phyloP scores from a whole-genome alignment of 2,797 vertebrate genomes.

The Fistularia tabacaria region DNA sequence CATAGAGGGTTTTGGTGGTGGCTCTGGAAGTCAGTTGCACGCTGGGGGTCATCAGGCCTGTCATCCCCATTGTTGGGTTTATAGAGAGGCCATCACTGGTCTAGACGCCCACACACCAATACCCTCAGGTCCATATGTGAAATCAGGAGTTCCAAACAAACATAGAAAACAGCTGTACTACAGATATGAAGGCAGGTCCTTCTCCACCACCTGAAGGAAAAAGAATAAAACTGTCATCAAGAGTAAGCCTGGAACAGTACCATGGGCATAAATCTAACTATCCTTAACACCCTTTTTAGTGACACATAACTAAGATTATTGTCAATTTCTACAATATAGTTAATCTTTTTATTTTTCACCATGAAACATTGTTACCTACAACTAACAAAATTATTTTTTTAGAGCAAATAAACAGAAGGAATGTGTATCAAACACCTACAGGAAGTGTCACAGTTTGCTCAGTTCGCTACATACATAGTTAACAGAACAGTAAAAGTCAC shows the following conservation, averaged over 20 bases:
- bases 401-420: too few relatives aligned
- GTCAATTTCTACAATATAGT: too few relatives aligned
- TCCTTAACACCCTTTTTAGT: too few relatives aligned
- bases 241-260: background rate
- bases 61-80: constrained; percentile 81
- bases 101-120: constrained; percentile 57
- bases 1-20: constrained; percentile 20
- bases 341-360: too few relatives aligned
- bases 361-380: too few relatives aligned
- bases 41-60: constrained; percentile 77
- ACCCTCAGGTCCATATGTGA: constrained; percentile 37
- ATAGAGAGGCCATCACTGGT: constrained; percentile 81
- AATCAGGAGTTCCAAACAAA: constrained; percentile 3
- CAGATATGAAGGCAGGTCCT: constrained; percentile 83
- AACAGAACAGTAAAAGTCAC: constrained; percentile 31
- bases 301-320: too few relatives aligned
- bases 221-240: background rate
- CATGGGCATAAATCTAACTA: background rate
- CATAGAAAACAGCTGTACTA: constrained; percentile 47
- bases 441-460: too few relatives aligned
- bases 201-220: constrained; percentile 71
- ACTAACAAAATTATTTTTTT: too few relatives aligned
- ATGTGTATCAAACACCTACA: too few relatives aligned
- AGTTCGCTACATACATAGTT: background rate
- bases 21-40: constrained; percentile 76